phyloP scores from a whole-genome alignment of 2,113 vertebrate genomes.

The Agapornis roseicollis region DNA sequence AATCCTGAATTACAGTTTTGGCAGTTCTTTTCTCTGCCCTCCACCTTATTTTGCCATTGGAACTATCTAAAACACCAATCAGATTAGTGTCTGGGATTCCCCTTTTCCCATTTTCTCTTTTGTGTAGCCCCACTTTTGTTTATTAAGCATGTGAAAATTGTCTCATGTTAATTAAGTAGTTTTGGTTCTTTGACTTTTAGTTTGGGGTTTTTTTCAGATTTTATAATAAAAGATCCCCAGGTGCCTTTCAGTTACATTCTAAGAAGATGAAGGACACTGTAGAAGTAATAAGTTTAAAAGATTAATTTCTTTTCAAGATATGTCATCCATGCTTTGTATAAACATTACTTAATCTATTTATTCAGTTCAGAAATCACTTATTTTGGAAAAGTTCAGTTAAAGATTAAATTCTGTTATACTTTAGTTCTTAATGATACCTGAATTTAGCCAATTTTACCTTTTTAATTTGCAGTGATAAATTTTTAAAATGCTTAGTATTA shows the following conservation, averaged over 20 bases:
- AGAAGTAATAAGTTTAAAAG: background rate
- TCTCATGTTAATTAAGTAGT: background rate
- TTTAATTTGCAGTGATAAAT: background rate
- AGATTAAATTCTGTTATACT: background rate
- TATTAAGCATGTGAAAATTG: background rate
- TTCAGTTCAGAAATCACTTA: background rate
- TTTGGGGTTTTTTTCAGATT: background rate
- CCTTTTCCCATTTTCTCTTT: background rate
- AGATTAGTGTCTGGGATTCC: background rate
- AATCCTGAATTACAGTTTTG: background rate
- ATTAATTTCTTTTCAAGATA: background rate
- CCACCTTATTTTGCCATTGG: background rate
- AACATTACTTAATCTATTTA: background rate
- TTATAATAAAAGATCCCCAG: background rate
- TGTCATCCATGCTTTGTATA: rapidly evolving
- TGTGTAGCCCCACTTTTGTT: rapidly evolving
- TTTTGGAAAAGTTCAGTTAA: background rate
- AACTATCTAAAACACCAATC: background rate
- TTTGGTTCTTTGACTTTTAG: rapidly evolving
- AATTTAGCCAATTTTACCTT: background rate
- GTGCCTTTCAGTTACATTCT: background rate
- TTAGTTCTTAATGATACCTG: background rate
- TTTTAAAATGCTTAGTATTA: background rate
- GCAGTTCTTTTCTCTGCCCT: background rate
- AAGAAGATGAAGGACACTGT: background rate